Conservation (phyloP, 2,888 invertebrate genomes). For the Leucophora obtusa region DNA sequence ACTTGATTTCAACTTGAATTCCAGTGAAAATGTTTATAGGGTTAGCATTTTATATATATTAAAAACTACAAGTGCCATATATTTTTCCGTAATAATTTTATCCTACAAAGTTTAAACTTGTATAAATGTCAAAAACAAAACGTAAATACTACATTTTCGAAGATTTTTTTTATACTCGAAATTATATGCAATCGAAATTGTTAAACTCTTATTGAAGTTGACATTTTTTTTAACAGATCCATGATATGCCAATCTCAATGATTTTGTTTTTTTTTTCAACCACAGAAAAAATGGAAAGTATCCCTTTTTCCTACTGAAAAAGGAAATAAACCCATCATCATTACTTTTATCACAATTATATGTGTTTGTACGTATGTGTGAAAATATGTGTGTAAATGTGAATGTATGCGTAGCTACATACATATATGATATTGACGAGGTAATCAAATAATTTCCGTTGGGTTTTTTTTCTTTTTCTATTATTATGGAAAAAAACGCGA, state of each 20-base stretch:
- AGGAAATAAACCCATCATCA: conserved; percentile 52
- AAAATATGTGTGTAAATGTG: neutral
- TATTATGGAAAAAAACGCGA: conserved; percentile 7
- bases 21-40: no score
- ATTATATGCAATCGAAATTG: neutral
- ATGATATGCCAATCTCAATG: neutral
- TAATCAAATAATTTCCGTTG: conserved; percentile 58
- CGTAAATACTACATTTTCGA: no score
- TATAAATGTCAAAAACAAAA: no score
- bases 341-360: conserved; percentile 48
- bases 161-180: no score
- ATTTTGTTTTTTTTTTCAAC: conserved; percentile 3
- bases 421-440: conserved; percentile 47
- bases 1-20: no score
- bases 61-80: no score
- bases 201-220: neutral
- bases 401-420: neutral
- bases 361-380: neutral
- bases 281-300: conserved; percentile 23
- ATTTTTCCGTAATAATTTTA: no score
- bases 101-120: no score
- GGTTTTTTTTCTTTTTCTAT: conserved; percentile 17
- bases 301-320: conserved; percentile 38
- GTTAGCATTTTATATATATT: no score
- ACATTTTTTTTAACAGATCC: neutral